Base-by-base conservation (phyloP, 2,797 vertebrate genomes). In the Enteromius fasciolatus region DNA sequence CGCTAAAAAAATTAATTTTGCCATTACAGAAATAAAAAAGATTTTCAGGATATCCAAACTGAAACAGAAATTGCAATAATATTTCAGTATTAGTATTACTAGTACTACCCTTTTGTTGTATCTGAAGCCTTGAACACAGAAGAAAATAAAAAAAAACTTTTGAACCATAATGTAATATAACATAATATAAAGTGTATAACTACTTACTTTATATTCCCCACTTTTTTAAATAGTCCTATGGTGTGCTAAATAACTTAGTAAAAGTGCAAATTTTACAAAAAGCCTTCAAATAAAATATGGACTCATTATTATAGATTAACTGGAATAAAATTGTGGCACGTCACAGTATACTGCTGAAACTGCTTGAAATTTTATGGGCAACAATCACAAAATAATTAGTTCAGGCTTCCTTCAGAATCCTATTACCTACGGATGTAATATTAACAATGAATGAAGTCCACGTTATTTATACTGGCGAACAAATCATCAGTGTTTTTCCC, bases 401-500 rank as follows among this genome's bases (percentile, higher is more conserved):
- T 57, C 6, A 80, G 33, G 48, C 23, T 80, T 23, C 17, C 23
- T 23, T 28, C 46, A 14, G 59, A 69, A 41, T 66, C 9, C 17
- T 70, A 52, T 67, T 78, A 67, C 28, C 44, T 72, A 72, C 14
- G 20, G 23, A 23, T 68, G 61, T 33, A 33, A 33, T 64, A 64
- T 72, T 72, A 36, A 39, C 50, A 54, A 39, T n/a, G 61, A 59
- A n/a, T 20, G 7, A 70, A 46, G 50, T 28, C 39, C 23, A 70
- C 20, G 2, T 72, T 23, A 36, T 81, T 64, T 81, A 73, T 36
- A 52, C 20, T 50, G 44, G 28, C 64, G 33, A 74, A 25, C 14
- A 85, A 76, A 80, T 46, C 3, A 17, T 61, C 8, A 63, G 25
- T 17, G 25, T 57, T 80, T 59, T 31, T 61, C 18, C 83, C 36